Evolutionary conservation across 1,140 invertebrate genomes (phyloP).

Genomic region (Aphaenogaster ashmeadi): DNA sequence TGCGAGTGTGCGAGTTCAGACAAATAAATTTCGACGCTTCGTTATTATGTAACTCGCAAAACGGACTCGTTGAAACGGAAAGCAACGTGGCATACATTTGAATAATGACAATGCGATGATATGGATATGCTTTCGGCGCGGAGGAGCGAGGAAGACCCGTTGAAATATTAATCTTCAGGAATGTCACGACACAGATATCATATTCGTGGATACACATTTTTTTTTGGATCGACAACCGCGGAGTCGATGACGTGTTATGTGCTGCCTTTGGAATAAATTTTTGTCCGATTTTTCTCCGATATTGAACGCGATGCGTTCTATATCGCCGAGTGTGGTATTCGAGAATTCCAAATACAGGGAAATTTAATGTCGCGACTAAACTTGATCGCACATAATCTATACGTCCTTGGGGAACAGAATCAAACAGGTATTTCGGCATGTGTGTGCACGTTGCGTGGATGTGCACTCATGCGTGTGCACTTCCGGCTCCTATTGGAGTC

Average conservation of each 20-base stretch:
- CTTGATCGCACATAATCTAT: constrained; percentile 39
- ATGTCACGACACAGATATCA: neutral
- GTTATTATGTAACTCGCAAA: constrained; percentile 31
- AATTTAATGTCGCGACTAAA: constrained; percentile 48
- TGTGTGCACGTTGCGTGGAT: neutral
- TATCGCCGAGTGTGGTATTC: no score
- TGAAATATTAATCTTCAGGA: constrained; percentile 45
- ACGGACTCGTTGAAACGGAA: constrained; percentile 1
- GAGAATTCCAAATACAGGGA: neutral
- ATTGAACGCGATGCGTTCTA: neutral
- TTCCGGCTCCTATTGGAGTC: constrained; percentile 9
- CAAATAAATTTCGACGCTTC: constrained; percentile 35
- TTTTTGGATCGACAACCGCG: neutral
- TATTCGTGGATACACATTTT: neutral
- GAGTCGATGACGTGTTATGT: no score
- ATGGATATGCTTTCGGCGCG: neutral
- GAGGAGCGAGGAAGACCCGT: neutral
- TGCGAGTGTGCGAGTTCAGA: neutral
- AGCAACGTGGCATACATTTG: constrained; percentile 21
- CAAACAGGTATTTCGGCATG: constrained; percentile 56
- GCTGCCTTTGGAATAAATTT: constrained; percentile 25
- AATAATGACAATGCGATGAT: constrained; percentile 15
- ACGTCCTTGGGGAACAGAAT: constrained; percentile 38
- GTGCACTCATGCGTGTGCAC: constrained; percentile 32
- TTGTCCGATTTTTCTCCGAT: neutral